Evolutionary conservation across 2,797 vertebrate genomes (phyloP), one percentile per base, ranked within the genome.

Genomic region (Lithobates pipiens): DNA sequence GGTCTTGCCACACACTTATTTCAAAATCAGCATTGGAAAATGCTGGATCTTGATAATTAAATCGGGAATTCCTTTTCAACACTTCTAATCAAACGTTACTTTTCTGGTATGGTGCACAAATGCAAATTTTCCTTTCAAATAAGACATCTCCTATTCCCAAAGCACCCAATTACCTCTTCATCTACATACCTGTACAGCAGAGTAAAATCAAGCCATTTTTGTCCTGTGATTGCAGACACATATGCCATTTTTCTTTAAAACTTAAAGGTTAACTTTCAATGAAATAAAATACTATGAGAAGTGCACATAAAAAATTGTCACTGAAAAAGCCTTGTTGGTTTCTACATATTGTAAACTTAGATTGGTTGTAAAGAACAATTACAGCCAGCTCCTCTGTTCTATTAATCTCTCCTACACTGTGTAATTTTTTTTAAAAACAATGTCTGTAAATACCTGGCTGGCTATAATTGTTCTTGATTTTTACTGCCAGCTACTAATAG

Each of bases 111-210:
- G 65, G 42, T 23, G 7, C 57, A 76, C 27, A 46, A 82, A 82
- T 29, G 25, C 11, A 13, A 10, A 50, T 18, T 29, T 67, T 82
- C 44, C 39, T 76, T 70, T 82, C 21, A n/a, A 39, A 68, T 39
- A 76, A 23, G 25, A 68, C 32, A 44, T 68, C 18, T 68, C 0
- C 39, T 44, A 75, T 75, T 83, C 72, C 81, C 81, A 76, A 68
- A 46, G n/a, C 72, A 50, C 63, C 72, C 63, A 83, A 83, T 83
- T 83, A 83, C 63, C 25, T 42, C 7, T 75, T 82, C 54, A 57
- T 39, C 5, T n/a, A 18, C n/a, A 57, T 27, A 82, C 54, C 71
- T 74, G 50, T 23, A 76, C 21, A 63, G 54, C 50, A 34, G 10
- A 25, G 2, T 36, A 18, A 16, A 11, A 36, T 10, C 11, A 10